Evolutionary conservation across 2,797 vertebrate genomes (phyloP).

Genomic region (Lagocephalus sceleratus): DNA sequence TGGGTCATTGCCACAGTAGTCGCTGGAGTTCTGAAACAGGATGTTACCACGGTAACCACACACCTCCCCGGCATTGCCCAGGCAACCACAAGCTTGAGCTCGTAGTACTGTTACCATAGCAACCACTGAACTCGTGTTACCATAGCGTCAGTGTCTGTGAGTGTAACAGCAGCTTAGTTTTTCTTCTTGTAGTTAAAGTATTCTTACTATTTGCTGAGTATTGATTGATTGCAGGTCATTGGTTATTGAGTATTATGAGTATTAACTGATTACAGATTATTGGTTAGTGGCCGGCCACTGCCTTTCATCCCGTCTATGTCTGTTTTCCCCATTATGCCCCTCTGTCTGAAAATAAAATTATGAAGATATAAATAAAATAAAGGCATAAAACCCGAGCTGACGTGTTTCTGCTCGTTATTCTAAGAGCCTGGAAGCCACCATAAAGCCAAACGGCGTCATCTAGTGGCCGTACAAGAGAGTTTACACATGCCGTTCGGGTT

Average conservation of each 20-base stretch:
- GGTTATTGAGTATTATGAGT: slow-evolving; percentile 14
- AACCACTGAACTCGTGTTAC: slow-evolving; percentile 16
- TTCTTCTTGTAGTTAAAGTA: slow-evolving; percentile 41
- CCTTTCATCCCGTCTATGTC: slow-evolving; percentile 63
- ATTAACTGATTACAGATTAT: slow-evolving; percentile 45
- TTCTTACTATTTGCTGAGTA: slow-evolving; percentile 38
- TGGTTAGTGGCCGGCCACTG: slow-evolving; percentile 83
- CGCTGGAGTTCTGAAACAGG: background rate
- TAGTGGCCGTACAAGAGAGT: too few relatives aligned
- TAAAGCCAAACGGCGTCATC: too few relatives aligned
- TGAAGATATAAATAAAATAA: slow-evolving; percentile 69
- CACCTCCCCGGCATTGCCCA: background rate
- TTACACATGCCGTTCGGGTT: too few relatives aligned
- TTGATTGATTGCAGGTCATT: slow-evolving; percentile 1
- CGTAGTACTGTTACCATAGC: slow-evolving; percentile 3
- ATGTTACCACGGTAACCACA: slow-evolving; percentile 9
- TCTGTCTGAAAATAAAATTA: slow-evolving; percentile 70
- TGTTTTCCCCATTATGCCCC: slow-evolving; percentile 70
- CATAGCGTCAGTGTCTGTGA: slow-evolving; percentile 14
- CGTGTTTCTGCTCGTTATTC: background rate
- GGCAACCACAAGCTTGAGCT: slow-evolving; percentile 3
- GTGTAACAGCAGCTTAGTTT: slow-evolving; percentile 63
- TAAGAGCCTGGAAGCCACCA: too few relatives aligned
- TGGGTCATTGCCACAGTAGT: background rate
- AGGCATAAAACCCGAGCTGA: slow-evolving; percentile 30